Evolutionary conservation across 2,888 invertebrate genomes (phyloP).

Genomic region (Nemapogon koenigi): DNA sequence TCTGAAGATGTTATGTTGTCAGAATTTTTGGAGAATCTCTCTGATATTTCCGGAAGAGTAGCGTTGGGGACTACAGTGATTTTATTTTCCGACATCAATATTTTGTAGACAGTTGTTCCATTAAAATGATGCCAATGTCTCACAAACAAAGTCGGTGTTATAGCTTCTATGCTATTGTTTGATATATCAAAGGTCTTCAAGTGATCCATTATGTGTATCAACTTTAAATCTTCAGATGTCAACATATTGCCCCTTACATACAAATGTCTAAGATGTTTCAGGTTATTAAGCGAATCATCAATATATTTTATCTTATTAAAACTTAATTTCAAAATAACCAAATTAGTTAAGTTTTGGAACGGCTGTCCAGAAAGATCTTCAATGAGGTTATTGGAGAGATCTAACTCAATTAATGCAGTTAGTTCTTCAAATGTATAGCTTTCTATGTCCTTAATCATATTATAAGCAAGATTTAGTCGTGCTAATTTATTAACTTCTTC

Average conservation of each 20-base stretch:
- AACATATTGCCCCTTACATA: conserved; percentile 36
- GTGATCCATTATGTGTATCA: conserved; percentile 39
- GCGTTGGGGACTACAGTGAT: conserved; percentile 35
- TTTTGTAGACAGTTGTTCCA: conserved; percentile 34
- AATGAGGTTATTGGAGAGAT: conserved; percentile 38
- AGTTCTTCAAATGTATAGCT: conserved; percentile 32
- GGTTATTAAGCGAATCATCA: conserved; percentile 43
- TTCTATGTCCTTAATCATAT: conserved; percentile 29
- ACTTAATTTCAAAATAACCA: conserved; percentile 32
- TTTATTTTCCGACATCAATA: conserved; percentile 37
- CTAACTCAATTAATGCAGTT: conserved; percentile 32
- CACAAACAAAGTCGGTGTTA: conserved; percentile 34
- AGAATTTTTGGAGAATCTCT: conserved; percentile 23
- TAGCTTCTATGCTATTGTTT: conserved; percentile 30
- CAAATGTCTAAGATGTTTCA: conserved; percentile 37
- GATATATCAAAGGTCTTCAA: conserved; percentile 49
- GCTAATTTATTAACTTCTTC: conserved; percentile 31
- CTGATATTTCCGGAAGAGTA: conserved; percentile 24
- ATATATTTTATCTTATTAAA: conserved; percentile 41
- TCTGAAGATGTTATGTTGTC: conserved; percentile 20
- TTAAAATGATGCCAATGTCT: conserved; percentile 45
- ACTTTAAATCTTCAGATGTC: conserved; percentile 26
- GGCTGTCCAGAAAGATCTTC: conserved; percentile 35
- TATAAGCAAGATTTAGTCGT: conserved; percentile 31
- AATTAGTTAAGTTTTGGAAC: conserved; percentile 35